A percentile compares a stretch with the other conserved stretches of the same genome.
Conservation (phyloP, 2,797 vertebrate species). For the Sebastes umbrosus region DNA sequence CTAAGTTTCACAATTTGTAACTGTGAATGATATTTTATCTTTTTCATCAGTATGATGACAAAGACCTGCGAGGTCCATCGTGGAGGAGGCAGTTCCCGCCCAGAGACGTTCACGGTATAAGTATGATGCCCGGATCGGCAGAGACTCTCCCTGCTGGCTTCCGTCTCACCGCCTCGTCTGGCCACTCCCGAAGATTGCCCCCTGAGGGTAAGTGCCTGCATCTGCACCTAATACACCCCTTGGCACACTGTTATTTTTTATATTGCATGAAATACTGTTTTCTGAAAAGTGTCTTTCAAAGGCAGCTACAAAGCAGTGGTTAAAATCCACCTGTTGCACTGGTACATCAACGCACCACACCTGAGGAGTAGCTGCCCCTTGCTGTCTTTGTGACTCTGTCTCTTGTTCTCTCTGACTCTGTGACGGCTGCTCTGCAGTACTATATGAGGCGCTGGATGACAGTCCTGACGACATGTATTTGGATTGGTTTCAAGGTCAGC, state of each 20-base stretch:
- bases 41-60: constrained; percentile 84
- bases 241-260: not conserved
- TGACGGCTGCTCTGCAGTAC: constrained; percentile 78
- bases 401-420: constrained; percentile 71
- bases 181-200: constrained; percentile 91
- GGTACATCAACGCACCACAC: not conserved
- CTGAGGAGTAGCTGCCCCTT: constrained; percentile 32
- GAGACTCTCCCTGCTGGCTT: constrained; percentile 98
- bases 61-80: constrained; percentile 93
- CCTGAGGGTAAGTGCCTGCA: constrained; percentile 84
- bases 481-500: constrained; percentile 88
- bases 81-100: constrained; percentile 98
- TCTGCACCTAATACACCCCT: not conserved
- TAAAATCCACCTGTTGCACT: constrained; percentile 11
- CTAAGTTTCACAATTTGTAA: not conserved
- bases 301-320: not conserved
- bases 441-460: constrained; percentile 84
- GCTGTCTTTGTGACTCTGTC: constrained; percentile 58
- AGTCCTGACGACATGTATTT: constrained; percentile 85
- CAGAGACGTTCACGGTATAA: constrained; percentile 95
- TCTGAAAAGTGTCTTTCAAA: not conserved
- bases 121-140: constrained; percentile 98
- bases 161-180: constrained; percentile 93
- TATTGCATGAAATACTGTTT: not conserved
- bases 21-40: not conserved